phyloP scores from a whole-genome alignment of 2,113 vertebrate genomes.

The Nyctibius bracteatus region DNA sequence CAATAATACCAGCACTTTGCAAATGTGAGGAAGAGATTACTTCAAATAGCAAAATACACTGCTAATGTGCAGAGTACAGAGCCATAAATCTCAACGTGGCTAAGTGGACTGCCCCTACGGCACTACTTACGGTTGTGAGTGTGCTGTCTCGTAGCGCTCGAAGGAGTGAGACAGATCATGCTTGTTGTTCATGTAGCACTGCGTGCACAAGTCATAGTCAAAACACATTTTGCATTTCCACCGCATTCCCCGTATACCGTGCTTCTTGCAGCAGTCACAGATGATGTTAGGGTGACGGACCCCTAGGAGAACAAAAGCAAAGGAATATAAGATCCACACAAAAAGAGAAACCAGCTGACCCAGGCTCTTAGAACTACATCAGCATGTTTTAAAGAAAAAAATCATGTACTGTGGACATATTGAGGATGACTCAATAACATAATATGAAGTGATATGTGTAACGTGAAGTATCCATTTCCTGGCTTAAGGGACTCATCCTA shows the following conservation, averaged over 20 bases:
- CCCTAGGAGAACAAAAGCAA: conserved; percentile 65
- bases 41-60: neutral
- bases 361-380: neutral
- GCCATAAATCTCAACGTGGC: accelerated
- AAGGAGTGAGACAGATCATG: conserved; percentile 91
- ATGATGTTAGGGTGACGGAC: conserved; percentile 98
- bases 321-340: neutral
- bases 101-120: neutral
- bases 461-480: neutral
- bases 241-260: conserved; percentile 95
- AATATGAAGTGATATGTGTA: accelerated
- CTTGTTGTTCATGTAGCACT: conserved; percentile 97
- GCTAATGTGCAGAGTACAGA: neutral
- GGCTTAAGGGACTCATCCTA: neutral
- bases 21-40: neutral
- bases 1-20: neutral
- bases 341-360: neutral
- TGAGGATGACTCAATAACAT: neutral
- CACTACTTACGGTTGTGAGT: conserved; percentile 92
- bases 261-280: conserved; percentile 98
- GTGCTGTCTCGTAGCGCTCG: conserved; percentile 93
- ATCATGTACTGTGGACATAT: accelerated
- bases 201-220: conserved; percentile 95
- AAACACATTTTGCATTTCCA: conserved; percentile 98
- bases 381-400: neutral